Evolutionary conservation across 2,888 invertebrate species (phyloP).

Genomic region (Arge pagana): DNA sequence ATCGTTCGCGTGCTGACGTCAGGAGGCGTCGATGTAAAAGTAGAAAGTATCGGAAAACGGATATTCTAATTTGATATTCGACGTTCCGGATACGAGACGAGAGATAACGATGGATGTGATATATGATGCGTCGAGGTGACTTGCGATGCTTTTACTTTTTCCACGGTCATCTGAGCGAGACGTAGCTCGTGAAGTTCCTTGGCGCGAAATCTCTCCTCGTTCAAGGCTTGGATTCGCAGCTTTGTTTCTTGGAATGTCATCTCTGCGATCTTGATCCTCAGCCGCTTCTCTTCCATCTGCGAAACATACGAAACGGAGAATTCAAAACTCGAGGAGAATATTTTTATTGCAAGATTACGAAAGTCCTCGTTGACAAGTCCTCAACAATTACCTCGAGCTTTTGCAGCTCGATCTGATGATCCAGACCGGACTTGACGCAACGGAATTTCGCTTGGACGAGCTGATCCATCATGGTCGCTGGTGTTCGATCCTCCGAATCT

Average conservation of each 20-base stretch:
- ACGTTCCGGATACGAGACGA: no score
- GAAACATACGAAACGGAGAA: neutral
- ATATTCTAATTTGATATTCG: no score
- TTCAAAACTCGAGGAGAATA: neutral
- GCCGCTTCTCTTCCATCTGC: constrained; percentile 37
- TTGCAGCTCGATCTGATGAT: constrained; percentile 32
- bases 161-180: constrained; percentile 3
- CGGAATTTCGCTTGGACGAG: constrained; percentile 10
- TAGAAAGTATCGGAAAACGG: no score
- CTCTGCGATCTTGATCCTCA: constrained; percentile 39
- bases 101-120: no score
- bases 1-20: no score
- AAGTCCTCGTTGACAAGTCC: no score
- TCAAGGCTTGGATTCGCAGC: constrained; percentile 33
- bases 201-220: constrained; percentile 34
- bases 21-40: no score
- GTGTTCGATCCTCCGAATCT: neutral
- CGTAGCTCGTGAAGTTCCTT: constrained; percentile 21
- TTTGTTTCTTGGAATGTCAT: constrained; percentile 38
- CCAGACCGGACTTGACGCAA: constrained; percentile 27
- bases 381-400: constrained; percentile 32
- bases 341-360: no score
- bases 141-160: no score
- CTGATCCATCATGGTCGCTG: neutral
- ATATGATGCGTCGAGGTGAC: no score